Evolutionary conservation across 1,140 invertebrate genomes (phyloP), one percentile per base, ranked within the genome.

Genomic region (Microplitis mediator): DNA sequence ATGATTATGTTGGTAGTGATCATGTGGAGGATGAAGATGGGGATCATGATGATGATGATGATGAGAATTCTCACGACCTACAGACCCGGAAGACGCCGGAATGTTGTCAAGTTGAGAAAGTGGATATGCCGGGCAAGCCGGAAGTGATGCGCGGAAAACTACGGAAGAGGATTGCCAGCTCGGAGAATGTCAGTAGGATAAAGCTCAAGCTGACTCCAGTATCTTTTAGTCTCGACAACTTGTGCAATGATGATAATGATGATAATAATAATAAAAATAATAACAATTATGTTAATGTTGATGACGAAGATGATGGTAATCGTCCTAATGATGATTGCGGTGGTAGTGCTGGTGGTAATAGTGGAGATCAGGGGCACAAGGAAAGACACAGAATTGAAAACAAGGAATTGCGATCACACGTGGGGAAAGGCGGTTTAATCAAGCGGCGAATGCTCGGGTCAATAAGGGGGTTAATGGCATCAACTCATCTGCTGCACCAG

Each of bases 361-460:
- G 6, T 45, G 39, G 39, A 45, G 39, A 45, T 45, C 39, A 45
- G 39, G 39, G 39, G 39, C 39, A 8, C 8, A 45, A 45, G 39
- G 11, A 45, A 45, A 45, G 39, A 45, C 39, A 45, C 39, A 45
- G 4, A 45, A 9, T 36, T 2, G 36, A 51, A 14, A 50, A 14
- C 14, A 70, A 58, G 61, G 69, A 63, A 9, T n/a, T 45, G 71
- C 65, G 52, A 32, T 74, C 71, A 62, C 72, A 74, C 50, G 71
- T 61, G 67, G 78, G 80, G 62, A 83, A 80, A 74, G 78, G 77
- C 52, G 79, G 80, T 35, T 74, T 81, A 35, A 85, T 84, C 75
- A 85, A 82, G 78, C 81, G 75, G 74, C 81, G 83, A 78, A 85
- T 85, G 83, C 79, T 85, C 50, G 84, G 84, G 64, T 85, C 84